Conservation (phyloP, 2,113 vertebrate species). For the Hippocampus comes region DNA sequence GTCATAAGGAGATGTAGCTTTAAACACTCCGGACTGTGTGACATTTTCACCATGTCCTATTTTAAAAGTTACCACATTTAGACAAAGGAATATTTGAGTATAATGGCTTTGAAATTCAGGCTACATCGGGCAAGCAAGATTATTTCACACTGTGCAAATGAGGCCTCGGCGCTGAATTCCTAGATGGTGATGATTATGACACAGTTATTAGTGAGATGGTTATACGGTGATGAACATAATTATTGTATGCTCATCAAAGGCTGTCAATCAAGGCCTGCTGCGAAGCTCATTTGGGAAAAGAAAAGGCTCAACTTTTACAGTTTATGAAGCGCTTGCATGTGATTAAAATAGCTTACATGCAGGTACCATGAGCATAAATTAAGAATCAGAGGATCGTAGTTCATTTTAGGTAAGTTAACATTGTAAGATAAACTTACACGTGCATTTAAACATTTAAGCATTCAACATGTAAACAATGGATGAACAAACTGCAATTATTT, state of each 20-base stretch:
- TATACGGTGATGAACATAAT: slow-evolving; percentile 52
- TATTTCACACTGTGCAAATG: slow-evolving; percentile 57
- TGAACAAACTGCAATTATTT: neutral
- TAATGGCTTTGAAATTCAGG: slow-evolving; percentile 45
- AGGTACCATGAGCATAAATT: slow-evolving; percentile 12
- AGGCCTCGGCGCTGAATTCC: slow-evolving; percentile 39
- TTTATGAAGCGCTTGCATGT: neutral
- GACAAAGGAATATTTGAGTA: slow-evolving; percentile 24
- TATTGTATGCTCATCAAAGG: slow-evolving; percentile 43
- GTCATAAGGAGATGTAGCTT: slow-evolving; percentile 15
- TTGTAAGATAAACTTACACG: neutral
- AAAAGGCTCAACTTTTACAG: neutral
- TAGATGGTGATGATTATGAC: slow-evolving; percentile 57
- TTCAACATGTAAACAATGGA: slow-evolving; percentile 2
- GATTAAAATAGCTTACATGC: slow-evolving; percentile 1
- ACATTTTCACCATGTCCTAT: slow-evolving; percentile 13
- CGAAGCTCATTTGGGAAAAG: slow-evolving; percentile 19
- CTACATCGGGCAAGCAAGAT: slow-evolving; percentile 43
- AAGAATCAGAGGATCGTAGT: slow-evolving; percentile 7
- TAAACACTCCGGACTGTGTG: slow-evolving; percentile 30
- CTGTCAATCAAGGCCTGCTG: slow-evolving; percentile 44
- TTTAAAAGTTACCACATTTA: slow-evolving; percentile 22
- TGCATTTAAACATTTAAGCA: neutral
- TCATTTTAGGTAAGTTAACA: neutral
- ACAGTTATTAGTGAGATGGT: slow-evolving; percentile 54